These are phyloP conservation scores for Parelbella ahira DNA, from an alignment of 2,888 invertebrate genomes.

Conservation along the genomic window DNA sequence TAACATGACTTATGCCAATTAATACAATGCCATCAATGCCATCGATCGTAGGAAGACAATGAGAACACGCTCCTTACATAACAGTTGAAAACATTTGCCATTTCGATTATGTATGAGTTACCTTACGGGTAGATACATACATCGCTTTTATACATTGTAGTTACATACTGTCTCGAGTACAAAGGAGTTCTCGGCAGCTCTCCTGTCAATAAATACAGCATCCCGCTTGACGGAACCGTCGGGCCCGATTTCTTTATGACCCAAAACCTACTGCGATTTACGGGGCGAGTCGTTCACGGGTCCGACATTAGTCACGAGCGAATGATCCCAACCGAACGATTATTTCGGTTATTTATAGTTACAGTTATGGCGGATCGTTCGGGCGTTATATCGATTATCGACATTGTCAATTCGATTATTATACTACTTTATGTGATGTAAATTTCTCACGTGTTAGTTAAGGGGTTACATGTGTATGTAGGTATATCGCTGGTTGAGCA, in stretches of 20 bases:
- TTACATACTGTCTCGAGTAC: too few relatives aligned
- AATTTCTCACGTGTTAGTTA: conserved; percentile 35
- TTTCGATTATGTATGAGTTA: too few relatives aligned
- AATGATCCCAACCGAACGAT: conserved; percentile 36
- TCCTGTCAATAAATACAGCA: conserved; percentile 15
- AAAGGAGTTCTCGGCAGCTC: background rate
- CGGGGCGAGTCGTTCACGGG: conserved; percentile 41
- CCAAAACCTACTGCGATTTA: conserved; percentile 61
- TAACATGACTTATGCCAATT: too few relatives aligned
- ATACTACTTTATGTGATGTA: conserved; percentile 24
- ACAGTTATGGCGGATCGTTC: conserved; percentile 35
- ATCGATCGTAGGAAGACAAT: too few relatives aligned
- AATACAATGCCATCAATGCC: too few relatives aligned
- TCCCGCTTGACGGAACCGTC: conserved; percentile 31
- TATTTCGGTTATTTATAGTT: conserved; percentile 39
- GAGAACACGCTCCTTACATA: too few relatives aligned
- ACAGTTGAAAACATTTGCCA: too few relatives aligned
- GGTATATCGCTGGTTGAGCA: too few relatives aligned
- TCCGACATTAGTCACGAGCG: conserved; percentile 46
- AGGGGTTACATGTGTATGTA: conserved; percentile 7
- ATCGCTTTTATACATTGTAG: too few relatives aligned
- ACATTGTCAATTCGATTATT: conserved; percentile 40
- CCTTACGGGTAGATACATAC: too few relatives aligned
- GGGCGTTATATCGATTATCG: conserved; percentile 43
- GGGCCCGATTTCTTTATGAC: conserved; percentile 64